These are phyloP conservation scores for Diloba caeruleocephala DNA, from an alignment of 2,888 invertebrate genomes.

Conservation along the genomic window DNA sequence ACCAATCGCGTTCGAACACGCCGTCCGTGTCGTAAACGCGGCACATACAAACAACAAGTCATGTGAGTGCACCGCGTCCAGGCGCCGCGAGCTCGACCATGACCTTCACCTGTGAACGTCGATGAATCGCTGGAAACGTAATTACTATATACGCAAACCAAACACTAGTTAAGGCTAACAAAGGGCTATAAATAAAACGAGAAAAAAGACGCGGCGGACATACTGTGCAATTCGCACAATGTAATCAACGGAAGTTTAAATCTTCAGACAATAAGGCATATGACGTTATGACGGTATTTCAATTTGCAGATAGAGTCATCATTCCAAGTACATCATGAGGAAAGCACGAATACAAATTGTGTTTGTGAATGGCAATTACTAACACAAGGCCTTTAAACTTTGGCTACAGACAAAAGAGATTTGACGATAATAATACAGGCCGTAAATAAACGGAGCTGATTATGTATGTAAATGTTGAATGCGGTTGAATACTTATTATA, in stretches of 20 bases:
- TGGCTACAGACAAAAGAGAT: conserved; percentile 21
- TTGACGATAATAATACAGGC: conserved; percentile 22
- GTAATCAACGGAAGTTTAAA: conserved; percentile 60
- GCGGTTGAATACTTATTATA: conserved; percentile 45
- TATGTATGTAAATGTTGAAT: conserved; percentile 48
- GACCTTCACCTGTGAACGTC: conserved; percentile 77
- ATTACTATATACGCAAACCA: conserved; percentile 59
- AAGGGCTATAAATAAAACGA: conserved; percentile 58
- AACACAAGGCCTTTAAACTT: conserved; percentile 45
- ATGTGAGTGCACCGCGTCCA: conserved; percentile 73
- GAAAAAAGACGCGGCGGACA: conserved; percentile 43
- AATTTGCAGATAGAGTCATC: conserved; percentile 50
- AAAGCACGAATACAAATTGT: conserved; percentile 37
- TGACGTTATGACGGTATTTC: conserved; percentile 47
- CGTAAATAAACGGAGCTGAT: conserved; percentile 44
- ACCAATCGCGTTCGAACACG: conserved; percentile 77
- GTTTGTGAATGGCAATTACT: conserved; percentile 42
- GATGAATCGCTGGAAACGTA: conserved; percentile 66
- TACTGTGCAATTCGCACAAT: conserved; percentile 52
- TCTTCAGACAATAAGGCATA: conserved; percentile 52
- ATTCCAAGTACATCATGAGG: conserved; percentile 42
- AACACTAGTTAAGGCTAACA: conserved; percentile 56
- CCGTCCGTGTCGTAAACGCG: conserved; percentile 45
- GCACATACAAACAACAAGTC: conserved; percentile 71
- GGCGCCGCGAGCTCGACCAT: conserved; percentile 71